These are phyloP conservation scores for Callipepla squamata DNA, from an alignment of 2,113 vertebrate species.

Conservation along the genomic window DNA sequence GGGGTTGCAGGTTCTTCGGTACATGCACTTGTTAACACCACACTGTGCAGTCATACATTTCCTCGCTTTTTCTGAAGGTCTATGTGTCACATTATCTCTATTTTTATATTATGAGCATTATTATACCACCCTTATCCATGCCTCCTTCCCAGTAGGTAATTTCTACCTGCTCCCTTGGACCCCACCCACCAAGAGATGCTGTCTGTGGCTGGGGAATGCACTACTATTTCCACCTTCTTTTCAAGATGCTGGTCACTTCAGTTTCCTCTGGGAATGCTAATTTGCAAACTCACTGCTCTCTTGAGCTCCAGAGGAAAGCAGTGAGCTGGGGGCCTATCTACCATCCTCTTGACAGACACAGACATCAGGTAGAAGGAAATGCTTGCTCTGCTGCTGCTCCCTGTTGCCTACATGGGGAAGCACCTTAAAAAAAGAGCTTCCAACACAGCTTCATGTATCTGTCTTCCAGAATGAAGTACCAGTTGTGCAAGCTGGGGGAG, in stretches of 20 bases:
- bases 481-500: background rate
- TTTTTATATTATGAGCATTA: background rate
- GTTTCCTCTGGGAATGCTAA: background rate
- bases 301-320: background rate
- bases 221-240: background rate
- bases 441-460: background rate
- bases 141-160: background rate
- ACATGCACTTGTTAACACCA: background rate
- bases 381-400: slow-evolving; percentile 37
- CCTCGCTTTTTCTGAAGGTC: background rate
- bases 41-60: accelerated
- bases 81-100: background rate
- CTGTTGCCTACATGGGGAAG: slow-evolving; percentile 24
- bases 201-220: background rate
- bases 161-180: accelerated
- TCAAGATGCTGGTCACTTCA: background rate
- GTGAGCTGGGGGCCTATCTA: background rate
- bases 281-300: background rate
- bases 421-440: background rate
- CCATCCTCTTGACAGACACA: background rate
- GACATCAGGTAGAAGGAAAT: background rate
- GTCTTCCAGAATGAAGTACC: background rate
- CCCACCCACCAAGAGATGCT: background rate
- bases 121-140: background rate
- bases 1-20: background rate